Evolutionary conservation across 2,113 vertebrate species (phyloP).

Genomic region (Heloderma charlesbogerti): DNA sequence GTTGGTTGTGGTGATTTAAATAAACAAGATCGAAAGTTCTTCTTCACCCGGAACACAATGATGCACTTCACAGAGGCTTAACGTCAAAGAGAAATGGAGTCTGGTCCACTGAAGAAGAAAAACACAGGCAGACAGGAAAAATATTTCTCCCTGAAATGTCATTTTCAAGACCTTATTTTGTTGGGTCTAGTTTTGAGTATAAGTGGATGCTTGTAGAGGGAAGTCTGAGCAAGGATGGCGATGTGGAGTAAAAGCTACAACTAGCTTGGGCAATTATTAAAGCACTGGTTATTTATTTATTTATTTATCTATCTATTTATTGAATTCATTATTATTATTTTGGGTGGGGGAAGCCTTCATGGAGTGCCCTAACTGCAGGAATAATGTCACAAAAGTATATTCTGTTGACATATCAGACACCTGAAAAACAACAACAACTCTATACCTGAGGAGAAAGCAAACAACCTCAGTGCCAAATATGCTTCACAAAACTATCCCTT

Average conservation of each 20-base stretch:
- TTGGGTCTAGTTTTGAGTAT: not conserved
- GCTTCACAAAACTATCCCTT: not conserved
- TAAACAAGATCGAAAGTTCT: not conserved
- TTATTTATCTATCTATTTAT: not conserved
- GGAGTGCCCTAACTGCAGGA: not conserved
- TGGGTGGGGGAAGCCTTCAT: not conserved
- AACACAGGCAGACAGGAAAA: not conserved
- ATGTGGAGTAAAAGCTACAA: not conserved
- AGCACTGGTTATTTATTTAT: not conserved
- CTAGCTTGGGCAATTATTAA: not conserved
- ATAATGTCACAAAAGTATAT: conserved; percentile 6
- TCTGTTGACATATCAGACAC: conserved; percentile 2
- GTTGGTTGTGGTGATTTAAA: not conserved
- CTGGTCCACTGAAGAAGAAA: not conserved
- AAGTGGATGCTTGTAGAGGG: not conserved
- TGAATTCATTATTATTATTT: too few relatives aligned
- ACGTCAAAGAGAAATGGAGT: conserved; percentile 3
- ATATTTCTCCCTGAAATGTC: not conserved
- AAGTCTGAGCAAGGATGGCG: not conserved
- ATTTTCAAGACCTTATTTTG: not conserved
- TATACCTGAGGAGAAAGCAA: not conserved
- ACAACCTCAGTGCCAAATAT: not conserved
- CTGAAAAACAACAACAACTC: not conserved
- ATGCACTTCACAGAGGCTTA: not conserved
- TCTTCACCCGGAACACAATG: not conserved